phyloP scores from a whole-genome alignment of 2,797 vertebrate species.

The Dromococcyx pavoninus region DNA sequence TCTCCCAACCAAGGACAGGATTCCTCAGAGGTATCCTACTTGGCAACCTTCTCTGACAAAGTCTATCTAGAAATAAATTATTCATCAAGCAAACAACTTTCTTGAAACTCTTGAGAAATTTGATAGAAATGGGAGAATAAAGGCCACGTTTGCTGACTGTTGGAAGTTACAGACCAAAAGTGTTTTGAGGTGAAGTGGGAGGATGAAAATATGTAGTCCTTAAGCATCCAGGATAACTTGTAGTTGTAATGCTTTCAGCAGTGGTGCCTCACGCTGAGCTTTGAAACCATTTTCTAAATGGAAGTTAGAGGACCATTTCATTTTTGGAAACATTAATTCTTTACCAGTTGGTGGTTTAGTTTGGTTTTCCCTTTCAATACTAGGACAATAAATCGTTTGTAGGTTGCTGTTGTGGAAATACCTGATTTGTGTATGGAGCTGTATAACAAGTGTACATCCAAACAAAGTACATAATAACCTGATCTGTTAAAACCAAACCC shows the following conservation, averaged over 20 bases:
- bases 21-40: neutral
- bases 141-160: neutral
- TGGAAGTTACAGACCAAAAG: neutral
- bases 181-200: neutral
- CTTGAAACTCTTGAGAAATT: neutral
- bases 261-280: neutral
- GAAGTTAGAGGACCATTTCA: neutral
- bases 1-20: neutral
- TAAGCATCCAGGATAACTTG: neutral
- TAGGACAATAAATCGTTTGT: neutral
- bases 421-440: neutral
- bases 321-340: neutral
- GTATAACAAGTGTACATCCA: neutral
- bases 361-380: neutral
- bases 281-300: neutral
- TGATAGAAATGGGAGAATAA: neutral
- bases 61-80: neutral
- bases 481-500: neutral
- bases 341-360: neutral
- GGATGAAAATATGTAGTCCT: neutral
- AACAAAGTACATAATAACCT: neutral
- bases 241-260: neutral
- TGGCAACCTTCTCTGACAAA: neutral
- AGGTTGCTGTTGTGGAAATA: neutral
- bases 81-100: neutral